phyloP scores from a whole-genome alignment of 2,797 vertebrate genomes.

The Characodon lateralis region DNA sequence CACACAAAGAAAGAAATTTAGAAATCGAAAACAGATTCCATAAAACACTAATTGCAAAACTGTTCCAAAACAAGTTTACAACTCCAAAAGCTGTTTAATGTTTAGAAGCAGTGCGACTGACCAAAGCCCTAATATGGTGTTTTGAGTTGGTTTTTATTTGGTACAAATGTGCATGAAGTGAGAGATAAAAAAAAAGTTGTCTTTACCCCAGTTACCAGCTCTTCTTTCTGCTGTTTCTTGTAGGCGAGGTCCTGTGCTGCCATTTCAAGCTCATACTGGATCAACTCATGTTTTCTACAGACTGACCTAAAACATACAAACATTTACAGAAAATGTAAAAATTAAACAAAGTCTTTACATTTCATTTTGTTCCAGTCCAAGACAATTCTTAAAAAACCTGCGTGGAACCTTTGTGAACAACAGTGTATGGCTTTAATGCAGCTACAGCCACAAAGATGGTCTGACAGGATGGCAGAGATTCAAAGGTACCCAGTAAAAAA shows the following conservation, averaged over 20 bases:
- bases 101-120: background rate
- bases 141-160: background rate
- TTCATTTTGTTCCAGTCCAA: background rate
- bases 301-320: conserved; percentile 81
- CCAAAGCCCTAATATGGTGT: background rate
- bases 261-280: conserved; percentile 94
- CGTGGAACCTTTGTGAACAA: background rate
- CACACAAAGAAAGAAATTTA: background rate
- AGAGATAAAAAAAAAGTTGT: background rate
- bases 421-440: background rate
- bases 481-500: background rate
- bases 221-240: conserved; percentile 97
- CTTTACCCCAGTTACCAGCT: conserved; percentile 91
- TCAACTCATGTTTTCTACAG: conserved; percentile 94
- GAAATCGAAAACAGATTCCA: background rate
- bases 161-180: background rate
- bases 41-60: background rate
- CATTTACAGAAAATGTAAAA: background rate
- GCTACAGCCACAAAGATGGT: background rate
- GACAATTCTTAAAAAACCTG: background rate
- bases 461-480: background rate
- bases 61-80: background rate
- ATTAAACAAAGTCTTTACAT: background rate
- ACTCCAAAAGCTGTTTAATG: background rate
- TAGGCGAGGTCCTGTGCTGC: conserved; percentile 87